Conservation (phyloP, 2,113 vertebrate genomes). For the Cochlearius cochlearius region DNA sequence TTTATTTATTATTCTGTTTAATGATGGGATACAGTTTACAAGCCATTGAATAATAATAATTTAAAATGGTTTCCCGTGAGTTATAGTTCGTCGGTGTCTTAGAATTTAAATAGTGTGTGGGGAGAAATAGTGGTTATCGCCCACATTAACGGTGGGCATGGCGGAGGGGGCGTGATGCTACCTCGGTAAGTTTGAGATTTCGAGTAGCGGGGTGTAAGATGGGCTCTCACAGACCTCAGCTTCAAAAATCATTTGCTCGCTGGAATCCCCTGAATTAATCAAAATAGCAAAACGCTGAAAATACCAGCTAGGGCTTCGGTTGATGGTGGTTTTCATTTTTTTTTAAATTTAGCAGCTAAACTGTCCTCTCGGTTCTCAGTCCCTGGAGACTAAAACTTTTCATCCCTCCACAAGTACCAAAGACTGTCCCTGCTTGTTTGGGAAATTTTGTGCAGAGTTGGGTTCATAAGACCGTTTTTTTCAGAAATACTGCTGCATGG, state of each 20-base stretch:
- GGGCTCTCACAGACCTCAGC: neutral
- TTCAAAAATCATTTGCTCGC: neutral
- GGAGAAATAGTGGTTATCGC: neutral
- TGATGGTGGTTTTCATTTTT: neutral
- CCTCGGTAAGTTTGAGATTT: neutral
- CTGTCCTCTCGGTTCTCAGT: neutral
- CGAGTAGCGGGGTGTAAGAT: neutral
- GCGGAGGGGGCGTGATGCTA: neutral
- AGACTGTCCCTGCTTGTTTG: neutral
- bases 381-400: neutral
- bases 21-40: constrained; percentile 64
- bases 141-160: neutral
- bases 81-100: constrained; percentile 33
- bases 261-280: neutral
- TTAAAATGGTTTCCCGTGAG: constrained; percentile 34
- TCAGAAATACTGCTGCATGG: neutral
- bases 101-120: constrained; percentile 34
- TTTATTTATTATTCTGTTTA: constrained; percentile 64
- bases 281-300: neutral
- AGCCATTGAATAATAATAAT: constrained; percentile 61
- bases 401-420: neutral
- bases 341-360: neutral
- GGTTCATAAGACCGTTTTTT: neutral
- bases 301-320: neutral
- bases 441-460: neutral